A percentile compares a stretch with the other conserved stretches of the same genome.
Evolutionary conservation across 1,140 invertebrate species (phyloP).

Genomic region (Hypsibius dujardini): DNA sequence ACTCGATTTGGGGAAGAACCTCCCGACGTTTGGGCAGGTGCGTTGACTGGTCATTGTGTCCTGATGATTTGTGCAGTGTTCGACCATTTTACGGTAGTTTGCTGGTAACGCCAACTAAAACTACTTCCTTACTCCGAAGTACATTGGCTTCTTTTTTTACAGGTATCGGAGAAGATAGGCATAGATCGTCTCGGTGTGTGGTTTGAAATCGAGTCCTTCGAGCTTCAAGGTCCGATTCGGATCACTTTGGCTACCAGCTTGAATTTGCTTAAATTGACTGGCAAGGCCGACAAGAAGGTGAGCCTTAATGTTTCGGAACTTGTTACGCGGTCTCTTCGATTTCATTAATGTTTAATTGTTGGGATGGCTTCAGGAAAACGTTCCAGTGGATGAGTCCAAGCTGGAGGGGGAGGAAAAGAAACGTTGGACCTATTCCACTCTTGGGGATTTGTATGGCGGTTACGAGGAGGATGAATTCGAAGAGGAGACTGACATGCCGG

Average conservation of each 20-base stretch:
- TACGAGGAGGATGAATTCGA: slow-evolving; percentile 15
- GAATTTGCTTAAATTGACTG: background rate
- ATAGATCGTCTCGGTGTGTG: slow-evolving; percentile 4
- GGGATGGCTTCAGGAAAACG: too few relatives aligned
- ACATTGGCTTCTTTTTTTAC: too few relatives aligned
- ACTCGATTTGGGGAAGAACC: background rate
- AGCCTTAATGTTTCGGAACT: background rate
- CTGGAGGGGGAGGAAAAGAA: background rate
- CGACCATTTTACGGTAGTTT: too few relatives aligned
- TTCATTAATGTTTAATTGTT: too few relatives aligned
- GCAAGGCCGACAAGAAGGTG: background rate
- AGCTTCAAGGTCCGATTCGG: background rate
- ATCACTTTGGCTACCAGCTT: slow-evolving; percentile 8
- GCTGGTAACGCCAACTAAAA: too few relatives aligned
- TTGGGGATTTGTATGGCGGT: background rate
- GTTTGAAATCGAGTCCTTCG: slow-evolving; percentile 10
- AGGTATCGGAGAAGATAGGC: background rate
- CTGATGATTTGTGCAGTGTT: too few relatives aligned
- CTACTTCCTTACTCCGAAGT: too few relatives aligned
- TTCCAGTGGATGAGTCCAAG: background rate
- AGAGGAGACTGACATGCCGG: background rate
- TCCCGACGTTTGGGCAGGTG: background rate
- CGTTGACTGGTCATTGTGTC: too few relatives aligned
- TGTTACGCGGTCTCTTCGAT: background rate
- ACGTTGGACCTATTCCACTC: background rate